Evolutionary conservation across 2,888 invertebrate genomes (phyloP), one percentile per base, ranked within the genome.

Genomic region (Rhimphoctona megacephalus): DNA sequence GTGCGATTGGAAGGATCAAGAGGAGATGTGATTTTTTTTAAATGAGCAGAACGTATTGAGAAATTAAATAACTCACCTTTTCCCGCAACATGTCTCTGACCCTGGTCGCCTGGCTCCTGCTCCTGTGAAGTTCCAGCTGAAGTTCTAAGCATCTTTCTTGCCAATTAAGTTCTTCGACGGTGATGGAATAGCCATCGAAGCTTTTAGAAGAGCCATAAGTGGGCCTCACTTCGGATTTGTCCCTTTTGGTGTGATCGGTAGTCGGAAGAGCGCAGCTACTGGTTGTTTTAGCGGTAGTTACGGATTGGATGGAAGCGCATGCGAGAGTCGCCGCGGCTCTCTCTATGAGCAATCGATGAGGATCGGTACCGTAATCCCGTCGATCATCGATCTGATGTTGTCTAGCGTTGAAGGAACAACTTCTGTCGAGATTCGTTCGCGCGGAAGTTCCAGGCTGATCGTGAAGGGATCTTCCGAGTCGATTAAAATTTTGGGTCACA

Each of bases 31-130:
- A n/a, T n/a, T n/a, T n/a, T n/a, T n/a, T n/a, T n/a, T n/a, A n/a
- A 7, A 7, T 3, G 36, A 36, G 36, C 3, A 36, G 7, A 36
- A 7, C 36, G 36, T 7, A 7, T n/a, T n/a, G n/a, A 46, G 39
- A n/a, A 30, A 39, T 25, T n/a, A 39, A 22, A 69, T 3, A 17
- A 91, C 96, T 95, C 93, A 98, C 98, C 98, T 98, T 98, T 95
- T 98, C 98, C 93, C 98, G 95, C 85, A 98, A 96, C 96, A 98
- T 97, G 92, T 98, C 97, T 73, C 98, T 96, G 79, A 98, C 98
- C 92, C 97, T 96, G 86, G 97, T 97, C 1, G 98, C 98, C 95
- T 98, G 98, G 91, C 97, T 97, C 91, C 98, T 96, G 93, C 97
- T 98, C 88, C 98, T 95, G 93, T 98, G 98, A 90, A 98, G 95